phyloP scores from a whole-genome alignment of 2,888 invertebrate species.

The Drosophila prolongata region DNA sequence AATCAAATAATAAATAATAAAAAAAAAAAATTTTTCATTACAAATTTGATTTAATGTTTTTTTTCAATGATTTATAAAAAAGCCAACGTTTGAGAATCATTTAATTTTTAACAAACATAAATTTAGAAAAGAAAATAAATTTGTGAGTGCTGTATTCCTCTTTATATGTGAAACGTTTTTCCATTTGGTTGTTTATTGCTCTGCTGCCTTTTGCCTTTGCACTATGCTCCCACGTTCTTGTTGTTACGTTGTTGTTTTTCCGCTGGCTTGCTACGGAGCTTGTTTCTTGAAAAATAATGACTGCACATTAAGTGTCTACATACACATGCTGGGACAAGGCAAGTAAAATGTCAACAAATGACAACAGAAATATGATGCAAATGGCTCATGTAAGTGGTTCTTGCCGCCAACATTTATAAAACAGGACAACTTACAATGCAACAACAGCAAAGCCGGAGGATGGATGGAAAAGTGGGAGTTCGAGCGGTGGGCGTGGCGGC shows the following conservation, averaged over 20 bases:
- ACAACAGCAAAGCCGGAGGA: slow-evolving; percentile 27
- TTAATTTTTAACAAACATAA: too few species aligned
- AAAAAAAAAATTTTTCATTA: too few species aligned
- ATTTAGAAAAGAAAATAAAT: background rate
- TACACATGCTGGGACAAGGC: slow-evolving; percentile 50
- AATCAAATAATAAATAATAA: too few species aligned
- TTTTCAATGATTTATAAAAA: too few species aligned
- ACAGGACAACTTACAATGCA: slow-evolving; percentile 63
- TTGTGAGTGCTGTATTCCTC: background rate
- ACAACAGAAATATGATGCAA: slow-evolving; percentile 83
- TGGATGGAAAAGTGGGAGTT: slow-evolving; percentile 27
- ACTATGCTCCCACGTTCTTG: slow-evolving; percentile 41
- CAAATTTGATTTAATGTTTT: too few species aligned
- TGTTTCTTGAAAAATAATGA: slow-evolving; percentile 78
- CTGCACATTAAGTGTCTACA: slow-evolving; percentile 76
- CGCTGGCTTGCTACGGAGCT: slow-evolving; percentile 57
- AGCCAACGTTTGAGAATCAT: too few species aligned
- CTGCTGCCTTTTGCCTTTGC: slow-evolving; percentile 58
- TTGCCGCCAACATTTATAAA: slow-evolving; percentile 71
- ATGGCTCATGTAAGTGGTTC: slow-evolving; percentile 82
- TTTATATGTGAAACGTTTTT: slow-evolving; percentile 43
- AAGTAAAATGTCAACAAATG: slow-evolving; percentile 79
- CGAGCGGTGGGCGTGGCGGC: slow-evolving; percentile 4
- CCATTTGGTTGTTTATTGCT: slow-evolving; percentile 47
- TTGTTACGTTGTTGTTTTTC: slow-evolving; percentile 45